These are phyloP conservation scores for Saimiri boliviensis DNA, from an alignment of 2,113 vertebrate species.

Conservation along the genomic window DNA sequence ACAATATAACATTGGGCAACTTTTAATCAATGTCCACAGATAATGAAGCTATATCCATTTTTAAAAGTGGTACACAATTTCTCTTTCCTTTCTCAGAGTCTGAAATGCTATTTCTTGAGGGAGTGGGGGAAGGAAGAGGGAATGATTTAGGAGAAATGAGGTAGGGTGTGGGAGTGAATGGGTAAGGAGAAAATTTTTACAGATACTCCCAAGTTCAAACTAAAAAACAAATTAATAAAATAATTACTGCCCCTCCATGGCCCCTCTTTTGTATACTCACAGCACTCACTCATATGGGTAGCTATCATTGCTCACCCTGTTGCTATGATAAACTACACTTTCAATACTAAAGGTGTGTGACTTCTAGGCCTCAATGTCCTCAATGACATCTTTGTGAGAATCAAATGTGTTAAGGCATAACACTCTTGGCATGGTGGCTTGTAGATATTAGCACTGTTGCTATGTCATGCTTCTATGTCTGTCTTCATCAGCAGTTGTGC, in stretches of 20 bases:
- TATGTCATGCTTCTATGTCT: not conserved
- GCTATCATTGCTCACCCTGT: not conserved
- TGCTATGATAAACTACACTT: not conserved
- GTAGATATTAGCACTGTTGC: too few relatives aligned
- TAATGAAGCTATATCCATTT: not conserved
- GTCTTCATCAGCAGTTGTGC: not conserved
- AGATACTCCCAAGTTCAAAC: not conserved
- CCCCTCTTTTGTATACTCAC: not conserved
- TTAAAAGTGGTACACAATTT: not conserved
- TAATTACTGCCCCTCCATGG: rapidly evolving
- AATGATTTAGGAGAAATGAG: not conserved
- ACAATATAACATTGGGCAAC: not conserved
- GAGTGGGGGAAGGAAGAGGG: not conserved
- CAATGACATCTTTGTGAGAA: not conserved
- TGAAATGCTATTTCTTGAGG: not conserved
- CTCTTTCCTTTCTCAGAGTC: not conserved
- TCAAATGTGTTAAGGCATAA: not conserved
- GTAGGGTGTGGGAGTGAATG: not conserved
- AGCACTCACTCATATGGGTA: not conserved
- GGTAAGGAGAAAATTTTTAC: not conserved
- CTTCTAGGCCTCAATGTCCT: not conserved
- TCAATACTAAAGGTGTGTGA: not conserved
- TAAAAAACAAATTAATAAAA: not conserved
- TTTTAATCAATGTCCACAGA: not conserved
- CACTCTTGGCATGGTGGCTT: not conserved